phyloP scores from a whole-genome alignment of 2,113 vertebrate species.

The Syngnathus scovelli region DNA sequence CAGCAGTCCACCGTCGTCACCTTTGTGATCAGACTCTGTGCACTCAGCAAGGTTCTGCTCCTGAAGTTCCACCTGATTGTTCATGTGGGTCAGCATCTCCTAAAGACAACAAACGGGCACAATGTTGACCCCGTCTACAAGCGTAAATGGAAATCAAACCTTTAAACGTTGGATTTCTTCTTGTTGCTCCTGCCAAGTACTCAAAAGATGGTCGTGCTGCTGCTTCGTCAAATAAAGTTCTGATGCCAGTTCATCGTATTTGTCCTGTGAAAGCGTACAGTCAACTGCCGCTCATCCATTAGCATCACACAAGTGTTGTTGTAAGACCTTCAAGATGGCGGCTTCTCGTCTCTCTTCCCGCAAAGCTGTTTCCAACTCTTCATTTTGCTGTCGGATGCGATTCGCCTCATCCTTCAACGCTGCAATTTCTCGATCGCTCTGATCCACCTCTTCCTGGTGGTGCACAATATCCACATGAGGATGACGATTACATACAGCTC shows the following conservation, averaged over 20 bases:
- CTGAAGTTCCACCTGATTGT: conserved; percentile 31
- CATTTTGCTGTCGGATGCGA: conserved; percentile 33
- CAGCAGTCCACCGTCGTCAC: not conserved
- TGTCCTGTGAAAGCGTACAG: conserved; percentile 18
- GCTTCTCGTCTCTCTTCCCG: conserved; percentile 42
- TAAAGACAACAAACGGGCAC: not conserved
- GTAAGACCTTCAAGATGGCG: conserved; percentile 42
- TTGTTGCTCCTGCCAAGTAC: conserved; percentile 16
- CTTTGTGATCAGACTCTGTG: not conserved
- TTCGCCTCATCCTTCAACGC: conserved; percentile 46
- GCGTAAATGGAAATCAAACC: conserved; percentile 33
- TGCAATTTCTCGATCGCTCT: conserved; percentile 54
- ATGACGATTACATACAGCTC: not conserved
- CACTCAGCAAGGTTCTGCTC: not conserved
- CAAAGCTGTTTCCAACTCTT: conserved; percentile 42
- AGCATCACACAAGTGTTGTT: not conserved
- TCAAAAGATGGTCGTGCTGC: conserved; percentile 10
- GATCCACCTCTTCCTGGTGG: conserved; percentile 64
- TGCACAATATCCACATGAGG: not conserved
- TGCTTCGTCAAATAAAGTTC: conserved; percentile 35
- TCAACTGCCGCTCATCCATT: not conserved
- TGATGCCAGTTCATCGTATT: conserved; percentile 17
- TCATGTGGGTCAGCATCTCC: conserved; percentile 35
- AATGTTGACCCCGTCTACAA: not conserved
- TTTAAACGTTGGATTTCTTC: conserved; percentile 35